Base-by-base conservation (phyloP, 2,888 invertebrate genomes). In the Galerucella nymphaeae region DNA sequence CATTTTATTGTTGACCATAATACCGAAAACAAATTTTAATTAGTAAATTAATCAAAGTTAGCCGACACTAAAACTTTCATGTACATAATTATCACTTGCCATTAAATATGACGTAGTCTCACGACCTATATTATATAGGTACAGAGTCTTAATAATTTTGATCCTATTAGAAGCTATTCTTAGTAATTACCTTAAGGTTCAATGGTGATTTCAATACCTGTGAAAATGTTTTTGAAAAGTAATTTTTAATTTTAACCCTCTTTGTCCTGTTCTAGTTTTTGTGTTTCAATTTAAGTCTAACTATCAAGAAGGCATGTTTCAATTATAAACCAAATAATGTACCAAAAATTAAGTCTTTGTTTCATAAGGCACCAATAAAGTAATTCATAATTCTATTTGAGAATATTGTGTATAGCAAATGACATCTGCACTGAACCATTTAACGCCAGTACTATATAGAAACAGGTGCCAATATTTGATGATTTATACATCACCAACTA, bases 51-150 rank as follows among this genome's bases (percentile, higher is more conserved):
- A 61, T 61, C 59, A 67, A 67, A 67, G 67, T 66, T 66, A 23
- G 61, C 67, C 67, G 67, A 16, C 61, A 48, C 30, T 67, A 59
- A 59, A 30, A 13, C 67, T 67, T 67, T 67, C 48, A 50, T 48
- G 59, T 59, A 61, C 59, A 50, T 50, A 67, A 61, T 67, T 67
- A 42, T 55, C 20, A 67, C 18, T 38, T 38, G 61, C 50, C 9
- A 48, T 61, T 67, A 67, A 59, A 61, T 48, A 50, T 73, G 70
- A 73, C 70, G 63, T 66, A 53, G 70, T 70, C 41, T 70, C 63
- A 58, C 61, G 73, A 70, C 73, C 73, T 66, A 62, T 66, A 72
- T 61, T 53, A 68, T 14, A 58, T 45, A 48, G 45, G 45, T 45
- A 48, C 42, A 66, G 30, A 23, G 59, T 48, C 16, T 14, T 59